Conservation (phyloP, 2,888 invertebrate species). For the Pristionchus maxplancki region DNA sequence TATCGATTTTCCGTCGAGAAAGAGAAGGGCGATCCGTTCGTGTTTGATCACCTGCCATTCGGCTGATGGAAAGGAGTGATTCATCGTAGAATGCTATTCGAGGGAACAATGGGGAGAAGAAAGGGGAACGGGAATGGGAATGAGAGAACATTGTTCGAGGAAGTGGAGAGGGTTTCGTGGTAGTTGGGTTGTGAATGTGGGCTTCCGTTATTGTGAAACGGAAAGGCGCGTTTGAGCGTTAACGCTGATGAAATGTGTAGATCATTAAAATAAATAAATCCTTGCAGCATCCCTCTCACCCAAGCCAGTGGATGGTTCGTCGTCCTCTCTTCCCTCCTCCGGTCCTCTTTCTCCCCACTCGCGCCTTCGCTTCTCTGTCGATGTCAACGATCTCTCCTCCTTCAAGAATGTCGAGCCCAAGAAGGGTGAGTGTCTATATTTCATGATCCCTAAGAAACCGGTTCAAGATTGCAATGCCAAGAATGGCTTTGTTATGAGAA, state of each 20-base stretch:
- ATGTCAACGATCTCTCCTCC: conserved; percentile 74
- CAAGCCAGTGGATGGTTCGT: neutral
- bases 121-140: conserved; percentile 5
- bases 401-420: conserved; percentile 70
- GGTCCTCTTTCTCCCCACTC: conserved; percentile 26
- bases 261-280: neutral
- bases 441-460: no score
- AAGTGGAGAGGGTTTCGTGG: neutral
- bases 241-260: no score
- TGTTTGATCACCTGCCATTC: conserved; percentile 13
- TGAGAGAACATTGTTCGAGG: neutral
- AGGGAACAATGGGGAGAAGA: conserved; percentile 21
- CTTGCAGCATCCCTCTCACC: conserved; percentile 45
- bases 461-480: neutral
- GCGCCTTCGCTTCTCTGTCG: conserved; percentile 68
- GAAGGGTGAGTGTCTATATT: conserved; percentile 59
- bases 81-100: neutral
- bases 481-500: neutral
- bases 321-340: neutral
- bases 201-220: no score
- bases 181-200: neutral
- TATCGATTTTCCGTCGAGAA: conserved; percentile 16
- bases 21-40: conserved; percentile 6
- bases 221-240: no score
- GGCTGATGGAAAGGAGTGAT: neutral